A percentile compares a stretch with the other conserved stretches of the same genome.
phyloP scores from a whole-genome alignment of 2,797 vertebrate genomes.

The Pygocentrus nattereri region DNA sequence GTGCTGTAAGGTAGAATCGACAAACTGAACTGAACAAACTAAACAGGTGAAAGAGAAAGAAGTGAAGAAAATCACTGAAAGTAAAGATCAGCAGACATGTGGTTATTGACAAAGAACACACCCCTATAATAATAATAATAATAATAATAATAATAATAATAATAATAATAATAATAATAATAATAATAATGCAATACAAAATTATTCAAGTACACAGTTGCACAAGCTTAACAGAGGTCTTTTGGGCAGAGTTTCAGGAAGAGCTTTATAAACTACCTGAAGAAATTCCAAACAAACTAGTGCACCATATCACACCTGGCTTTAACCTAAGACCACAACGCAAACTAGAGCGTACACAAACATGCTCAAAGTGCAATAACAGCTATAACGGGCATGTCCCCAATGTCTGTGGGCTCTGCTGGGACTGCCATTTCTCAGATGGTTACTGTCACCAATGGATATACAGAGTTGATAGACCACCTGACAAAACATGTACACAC shows the following conservation, averaged over 20 bases:
- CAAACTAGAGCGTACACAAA: constrained; percentile 31
- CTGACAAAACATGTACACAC: constrained; percentile 31
- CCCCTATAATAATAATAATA: no score
- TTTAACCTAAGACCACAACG: constrained; percentile 27
- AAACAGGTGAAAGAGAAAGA: background rate
- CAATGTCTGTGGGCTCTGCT: constrained; percentile 29
- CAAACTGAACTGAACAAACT: background rate
- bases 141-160: background rate
- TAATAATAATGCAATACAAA: background rate
- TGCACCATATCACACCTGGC: constrained; percentile 1
- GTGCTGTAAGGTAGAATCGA: background rate
- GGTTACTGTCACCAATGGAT: constrained; percentile 51
- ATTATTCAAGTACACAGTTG: background rate
- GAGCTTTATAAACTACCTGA: constrained; percentile 33
- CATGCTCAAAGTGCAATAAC: constrained; percentile 53
- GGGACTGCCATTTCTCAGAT: constrained; percentile 50
- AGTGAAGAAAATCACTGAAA: background rate
- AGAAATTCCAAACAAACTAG: constrained; percentile 37
- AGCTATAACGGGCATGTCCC: constrained; percentile 47
- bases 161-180: background rate
- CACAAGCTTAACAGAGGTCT: background rate
- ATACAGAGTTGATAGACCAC: constrained; percentile 42
- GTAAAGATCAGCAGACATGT: no score
- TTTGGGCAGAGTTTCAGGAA: constrained; percentile 9
- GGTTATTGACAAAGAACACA: background rate